Percentiles rank a stretch among this genome's conserved stretches.
Conservation (phyloP, 1,140 invertebrate species). For the Brachionus sp. region DNA sequence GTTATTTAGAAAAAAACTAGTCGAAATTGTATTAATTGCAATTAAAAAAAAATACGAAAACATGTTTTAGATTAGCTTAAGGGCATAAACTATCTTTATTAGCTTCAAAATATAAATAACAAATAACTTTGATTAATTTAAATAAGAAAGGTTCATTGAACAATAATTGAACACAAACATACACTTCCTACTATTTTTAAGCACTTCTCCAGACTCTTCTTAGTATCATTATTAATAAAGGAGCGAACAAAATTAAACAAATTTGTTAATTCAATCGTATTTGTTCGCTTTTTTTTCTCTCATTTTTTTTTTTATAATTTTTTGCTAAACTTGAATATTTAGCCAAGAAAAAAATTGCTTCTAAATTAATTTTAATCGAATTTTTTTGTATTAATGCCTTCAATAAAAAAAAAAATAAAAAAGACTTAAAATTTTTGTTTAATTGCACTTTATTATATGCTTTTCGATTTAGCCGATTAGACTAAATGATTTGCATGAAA, state of each 20-base stretch:
- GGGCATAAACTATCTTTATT: slow-evolving; percentile 4
- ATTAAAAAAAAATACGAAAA: slow-evolving; percentile 20
- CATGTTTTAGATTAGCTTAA: slow-evolving; percentile 44
- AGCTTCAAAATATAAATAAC: neutral
- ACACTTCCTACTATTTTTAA: slow-evolving; percentile 15
- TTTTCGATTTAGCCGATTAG: slow-evolving; percentile 14
- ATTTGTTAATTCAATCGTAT: neutral
- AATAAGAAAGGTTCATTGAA: slow-evolving; percentile 38
- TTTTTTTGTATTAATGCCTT: neutral
- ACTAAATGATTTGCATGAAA: slow-evolving; percentile 1
- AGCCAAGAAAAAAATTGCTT: neutral
- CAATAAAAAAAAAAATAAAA: neutral
- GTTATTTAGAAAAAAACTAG: slow-evolving; percentile 8
- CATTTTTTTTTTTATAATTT: too few species aligned
- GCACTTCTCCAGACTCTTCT: neutral
- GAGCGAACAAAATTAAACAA: neutral
- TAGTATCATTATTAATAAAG: neutral
- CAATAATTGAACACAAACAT: neutral
- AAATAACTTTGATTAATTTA: slow-evolving; percentile 35
- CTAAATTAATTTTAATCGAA: neutral
- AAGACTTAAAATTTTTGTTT: neutral
- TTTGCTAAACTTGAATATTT: neutral
- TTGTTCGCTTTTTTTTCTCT: neutral
- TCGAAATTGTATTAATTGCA: slow-evolving; percentile 34
- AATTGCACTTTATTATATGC: neutral